Evolutionary conservation across 2,797 vertebrate species (phyloP), one percentile per base, ranked within the genome.

Genomic region (Harpagifer antarcticus): DNA sequence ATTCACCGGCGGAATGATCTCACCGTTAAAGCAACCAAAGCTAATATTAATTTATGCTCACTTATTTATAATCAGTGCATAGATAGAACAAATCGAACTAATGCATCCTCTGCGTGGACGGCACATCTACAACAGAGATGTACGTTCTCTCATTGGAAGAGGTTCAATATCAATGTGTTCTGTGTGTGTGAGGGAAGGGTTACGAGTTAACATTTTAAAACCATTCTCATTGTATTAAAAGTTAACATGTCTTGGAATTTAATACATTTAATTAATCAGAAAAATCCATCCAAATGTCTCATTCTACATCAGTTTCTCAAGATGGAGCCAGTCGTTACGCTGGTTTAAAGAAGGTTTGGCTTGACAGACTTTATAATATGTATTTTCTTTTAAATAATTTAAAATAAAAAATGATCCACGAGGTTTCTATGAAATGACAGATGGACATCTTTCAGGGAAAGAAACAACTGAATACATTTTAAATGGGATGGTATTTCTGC

Each of bases 1-100:
- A 76, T 40, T 70, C 42, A 43, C 17, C 15, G 44, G 49, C 64
- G 44, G 13, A 54, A 80, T 67, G 60, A 82, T 48, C 55, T 85
- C 72, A 66, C 40, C 7, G 17, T 75, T 71, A 57, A 66, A 76
- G 63, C 70, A 74, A 61, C 44, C 44, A 16, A 49, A 37, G 59
- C 11, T 17, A 2, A 55, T 48, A 55, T 45, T 20, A 13, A 67
- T 53, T 68, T 55, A 1, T 9, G 40, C 48, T 68, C n/a, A 19
- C 70, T 58, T 62, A 52, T 65, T 68, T 15, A 69, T 20, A 19
- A 81, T 72, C 40, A 3, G 23, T 40, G 52, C 19, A 16, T 17
- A 14, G 19, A 13, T 4, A 37, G 45, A 50, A 53, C 74, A 47
- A 69, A 79, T 67, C 43, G 68, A 53, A 54, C 17, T 48, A 54